These are phyloP conservation scores for Hyla sarda DNA, from an alignment of 2,113 vertebrate species.

Conservation along the genomic window DNA sequence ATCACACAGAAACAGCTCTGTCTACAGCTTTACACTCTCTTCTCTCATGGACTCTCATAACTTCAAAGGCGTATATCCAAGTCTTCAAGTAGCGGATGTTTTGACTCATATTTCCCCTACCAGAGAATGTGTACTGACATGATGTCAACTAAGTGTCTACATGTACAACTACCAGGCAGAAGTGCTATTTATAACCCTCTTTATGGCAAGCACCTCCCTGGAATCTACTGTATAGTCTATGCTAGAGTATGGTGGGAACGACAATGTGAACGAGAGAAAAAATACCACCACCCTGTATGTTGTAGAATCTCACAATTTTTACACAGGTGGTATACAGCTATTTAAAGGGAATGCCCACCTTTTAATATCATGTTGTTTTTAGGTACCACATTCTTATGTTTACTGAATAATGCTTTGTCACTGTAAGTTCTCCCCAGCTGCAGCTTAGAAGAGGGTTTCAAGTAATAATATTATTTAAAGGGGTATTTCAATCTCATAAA, in stretches of 20 bases:
- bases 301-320: no score
- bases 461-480: no score
- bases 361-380: no score
- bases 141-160: neutral
- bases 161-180: neutral
- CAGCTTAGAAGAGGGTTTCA: no score
- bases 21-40: neutral
- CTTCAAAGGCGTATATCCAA: neutral
- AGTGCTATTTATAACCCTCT: neutral
- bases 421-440: no score
- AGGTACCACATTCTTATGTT: no score
- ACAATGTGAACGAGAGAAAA: neutral
- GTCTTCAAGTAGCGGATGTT: slow-evolving; percentile 7
- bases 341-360: no score
- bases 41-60: neutral
- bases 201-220: neutral
- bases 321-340: no score
- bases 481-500: no score
- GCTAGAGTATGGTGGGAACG: neutral
- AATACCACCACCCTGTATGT: neutral
- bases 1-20: neutral
- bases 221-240: neutral
- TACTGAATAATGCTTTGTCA: no score
- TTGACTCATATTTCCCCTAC: slow-evolving; percentile 7
- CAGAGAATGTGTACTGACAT: neutral